Evolutionary conservation across 2,797 vertebrate genomes (phyloP).

Genomic region (Selene dorsalis): DNA sequence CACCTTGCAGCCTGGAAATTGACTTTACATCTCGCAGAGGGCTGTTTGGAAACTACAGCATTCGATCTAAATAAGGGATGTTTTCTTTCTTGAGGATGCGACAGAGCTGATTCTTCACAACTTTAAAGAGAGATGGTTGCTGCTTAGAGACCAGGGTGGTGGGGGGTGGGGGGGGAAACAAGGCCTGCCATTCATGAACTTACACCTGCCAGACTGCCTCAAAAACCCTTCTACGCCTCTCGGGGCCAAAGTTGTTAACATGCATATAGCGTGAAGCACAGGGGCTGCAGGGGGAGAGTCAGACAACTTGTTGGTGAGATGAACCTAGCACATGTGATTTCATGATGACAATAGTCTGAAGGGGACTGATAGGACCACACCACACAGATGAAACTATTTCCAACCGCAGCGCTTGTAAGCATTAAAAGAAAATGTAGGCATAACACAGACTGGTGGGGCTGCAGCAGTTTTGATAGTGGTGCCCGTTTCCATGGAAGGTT

Average conservation of each 20-base stretch:
- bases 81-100: slow-evolving; percentile 78
- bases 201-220: slow-evolving; percentile 83
- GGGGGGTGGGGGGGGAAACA: slow-evolving; percentile 65
- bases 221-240: slow-evolving; percentile 62
- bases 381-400: slow-evolving; percentile 42
- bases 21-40: slow-evolving; percentile 54
- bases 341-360: slow-evolving; percentile 39
- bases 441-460: slow-evolving; percentile 70
- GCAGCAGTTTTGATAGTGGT: slow-evolving; percentile 79
- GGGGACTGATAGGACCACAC: slow-evolving; percentile 38
- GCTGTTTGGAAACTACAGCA: slow-evolving; percentile 68
- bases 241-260: slow-evolving; percentile 70
- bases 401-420: slow-evolving; percentile 36
- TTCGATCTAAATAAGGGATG: slow-evolving; percentile 77
- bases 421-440: slow-evolving; percentile 65
- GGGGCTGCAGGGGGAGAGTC: slow-evolving; percentile 28
- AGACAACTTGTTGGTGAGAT: background rate
- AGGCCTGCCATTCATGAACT: slow-evolving; percentile 84
- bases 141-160: slow-evolving; percentile 37
- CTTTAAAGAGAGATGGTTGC: slow-evolving; percentile 71
- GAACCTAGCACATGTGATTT: slow-evolving; percentile 31
- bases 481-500: slow-evolving; percentile 75
- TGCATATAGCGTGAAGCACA: slow-evolving; percentile 70
- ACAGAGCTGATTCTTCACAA: slow-evolving; percentile 77
- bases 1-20: slow-evolving; percentile 69